phyloP scores from a whole-genome alignment of 2,797 vertebrate genomes.

The Aselliscus stoliczkanus region DNA sequence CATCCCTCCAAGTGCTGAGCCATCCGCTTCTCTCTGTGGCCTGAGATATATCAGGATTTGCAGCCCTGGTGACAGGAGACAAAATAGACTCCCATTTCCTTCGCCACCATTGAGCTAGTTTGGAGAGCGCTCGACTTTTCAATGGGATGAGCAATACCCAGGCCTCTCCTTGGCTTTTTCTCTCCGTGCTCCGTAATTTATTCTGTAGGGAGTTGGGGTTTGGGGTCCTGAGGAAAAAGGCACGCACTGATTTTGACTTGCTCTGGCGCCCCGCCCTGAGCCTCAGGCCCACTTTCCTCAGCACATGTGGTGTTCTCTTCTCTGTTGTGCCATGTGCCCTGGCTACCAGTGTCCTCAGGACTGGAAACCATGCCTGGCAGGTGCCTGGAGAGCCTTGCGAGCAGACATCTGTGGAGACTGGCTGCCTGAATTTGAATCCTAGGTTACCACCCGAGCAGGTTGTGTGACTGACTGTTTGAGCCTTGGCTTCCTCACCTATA shows the following conservation, averaged over 20 bases:
- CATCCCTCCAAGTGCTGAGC: constrained; percentile 73
- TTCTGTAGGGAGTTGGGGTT: not conserved
- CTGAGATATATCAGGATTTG: constrained; percentile 67
- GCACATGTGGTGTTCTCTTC: not conserved
- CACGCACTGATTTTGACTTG: not conserved
- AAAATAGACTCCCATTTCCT: constrained; percentile 71
- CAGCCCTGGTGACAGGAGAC: constrained; percentile 57
- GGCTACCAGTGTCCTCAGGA: not conserved
- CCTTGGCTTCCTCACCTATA: not conserved
- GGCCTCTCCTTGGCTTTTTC: not conserved
- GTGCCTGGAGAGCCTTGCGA: not conserved
- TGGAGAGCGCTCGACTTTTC: constrained; percentile 10
- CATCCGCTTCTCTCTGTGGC: constrained; percentile 54
- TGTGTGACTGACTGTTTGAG: rapidly evolving
- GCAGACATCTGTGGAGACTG: not conserved
- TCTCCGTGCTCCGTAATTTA: not conserved
- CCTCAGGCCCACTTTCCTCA: not conserved
- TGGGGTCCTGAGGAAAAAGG: not conserved
- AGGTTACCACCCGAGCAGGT: not conserved
- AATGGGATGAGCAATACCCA: not conserved
- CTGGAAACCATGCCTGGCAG: not conserved
- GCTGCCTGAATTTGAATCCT: not conserved
- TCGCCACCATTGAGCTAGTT: constrained; percentile 19
- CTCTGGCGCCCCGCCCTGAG: not conserved
- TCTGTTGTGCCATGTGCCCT: not conserved